Evolutionary conservation across 2,113 vertebrate species (phyloP).

Genomic region (Sarotherodon lohbergeri): DNA sequence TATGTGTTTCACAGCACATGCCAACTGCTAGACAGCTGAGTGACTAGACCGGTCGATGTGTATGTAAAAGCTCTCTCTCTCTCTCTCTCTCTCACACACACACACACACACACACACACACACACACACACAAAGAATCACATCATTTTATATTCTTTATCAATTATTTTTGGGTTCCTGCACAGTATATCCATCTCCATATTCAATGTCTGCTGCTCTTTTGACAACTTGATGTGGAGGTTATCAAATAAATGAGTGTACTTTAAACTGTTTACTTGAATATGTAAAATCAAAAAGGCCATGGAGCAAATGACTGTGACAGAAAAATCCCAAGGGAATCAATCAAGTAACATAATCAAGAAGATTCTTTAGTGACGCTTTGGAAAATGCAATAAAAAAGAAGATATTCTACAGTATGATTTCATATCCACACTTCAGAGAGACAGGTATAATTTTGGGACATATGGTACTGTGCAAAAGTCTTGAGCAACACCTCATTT

Average conservation of each 20-base stretch:
- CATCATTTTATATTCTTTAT: background rate
- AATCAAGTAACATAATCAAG: background rate
- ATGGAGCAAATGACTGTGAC: background rate
- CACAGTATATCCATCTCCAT: background rate
- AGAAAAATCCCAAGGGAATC: background rate
- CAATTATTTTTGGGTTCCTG: background rate
- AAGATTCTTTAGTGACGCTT: background rate
- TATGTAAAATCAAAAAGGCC: background rate
- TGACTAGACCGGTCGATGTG: background rate
- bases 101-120: background rate
- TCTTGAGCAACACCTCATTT: background rate
- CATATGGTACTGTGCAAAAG: background rate
- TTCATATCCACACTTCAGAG: background rate
- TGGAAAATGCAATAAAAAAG: background rate
- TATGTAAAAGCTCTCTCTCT: background rate
- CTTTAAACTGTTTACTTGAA: background rate
- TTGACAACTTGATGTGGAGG: background rate
- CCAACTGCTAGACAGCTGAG: slow-evolving; percentile 11
- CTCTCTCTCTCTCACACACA: too few species aligned
- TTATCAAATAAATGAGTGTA: background rate
- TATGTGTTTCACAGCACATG: slow-evolving; percentile 27
- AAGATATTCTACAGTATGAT: background rate
- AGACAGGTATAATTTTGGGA: background rate
- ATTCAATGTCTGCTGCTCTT: background rate
- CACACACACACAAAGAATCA: background rate